These are phyloP conservation scores for Fistularia commersonii DNA, from an alignment of 2,797 vertebrate genomes.

Conservation along the genomic window DNA sequence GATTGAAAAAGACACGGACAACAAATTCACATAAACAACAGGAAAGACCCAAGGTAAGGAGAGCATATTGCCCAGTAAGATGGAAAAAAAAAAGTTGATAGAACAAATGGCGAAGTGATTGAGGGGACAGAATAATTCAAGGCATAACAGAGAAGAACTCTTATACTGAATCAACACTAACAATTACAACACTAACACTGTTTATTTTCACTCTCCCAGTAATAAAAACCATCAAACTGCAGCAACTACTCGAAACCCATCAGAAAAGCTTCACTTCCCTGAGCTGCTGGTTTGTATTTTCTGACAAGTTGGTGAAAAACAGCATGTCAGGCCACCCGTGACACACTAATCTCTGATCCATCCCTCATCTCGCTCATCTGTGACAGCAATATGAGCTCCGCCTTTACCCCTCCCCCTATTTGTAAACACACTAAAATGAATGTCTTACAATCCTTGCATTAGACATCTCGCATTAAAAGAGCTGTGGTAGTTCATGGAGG, in stretches of 20 bases:
- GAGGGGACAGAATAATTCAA: too few species aligned
- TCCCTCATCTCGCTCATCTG: conserved; percentile 69
- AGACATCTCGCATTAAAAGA: conserved; percentile 34
- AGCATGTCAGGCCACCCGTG: conserved; percentile 57
- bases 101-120: too few species aligned
- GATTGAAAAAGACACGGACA: conserved; percentile 12
- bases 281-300: conserved; percentile 48
- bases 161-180: too few species aligned
- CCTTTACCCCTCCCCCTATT: conserved; percentile 33
- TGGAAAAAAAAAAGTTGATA: background rate
- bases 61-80: conserved; percentile 1
- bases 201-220: conserved; percentile 2
- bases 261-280: conserved; percentile 44
- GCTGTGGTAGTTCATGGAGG: conserved; percentile 12
- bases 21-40: background rate
- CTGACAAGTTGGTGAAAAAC: conserved; percentile 68
- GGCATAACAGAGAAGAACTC: too few species aligned
- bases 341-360: conserved; percentile 71
- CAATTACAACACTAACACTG: conserved; percentile 5
- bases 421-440: conserved; percentile 65
- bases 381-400: conserved; percentile 63
- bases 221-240: conserved; percentile 23
- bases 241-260: conserved; percentile 17
- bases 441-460: conserved; percentile 47
- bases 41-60: conserved; percentile 6